Percentiles rank a stretch among this genome's conserved stretches.
phyloP scores from a whole-genome alignment of 2,113 vertebrate genomes.

The Mirounga angustirostris region DNA sequence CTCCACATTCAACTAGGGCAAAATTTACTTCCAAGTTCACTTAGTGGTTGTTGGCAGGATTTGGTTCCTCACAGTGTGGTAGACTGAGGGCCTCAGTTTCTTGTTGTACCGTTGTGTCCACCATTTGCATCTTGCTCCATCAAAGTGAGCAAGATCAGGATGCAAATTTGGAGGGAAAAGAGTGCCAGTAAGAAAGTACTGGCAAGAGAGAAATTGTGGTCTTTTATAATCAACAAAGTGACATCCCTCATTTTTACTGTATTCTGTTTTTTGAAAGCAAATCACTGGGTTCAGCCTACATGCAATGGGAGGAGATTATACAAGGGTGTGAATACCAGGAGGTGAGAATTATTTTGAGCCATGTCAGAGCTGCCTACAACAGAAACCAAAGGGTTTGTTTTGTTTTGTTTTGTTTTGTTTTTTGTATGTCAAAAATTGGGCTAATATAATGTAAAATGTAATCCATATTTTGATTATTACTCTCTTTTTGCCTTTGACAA shows the following conservation, averaged over 20 bases:
- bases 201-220: neutral
- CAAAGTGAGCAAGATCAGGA: neutral
- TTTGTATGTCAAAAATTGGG: neutral
- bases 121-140: neutral
- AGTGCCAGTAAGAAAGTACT: neutral
- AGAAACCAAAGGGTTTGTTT: neutral
- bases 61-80: neutral
- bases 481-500: neutral
- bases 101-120: neutral
- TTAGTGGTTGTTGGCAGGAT: neutral
- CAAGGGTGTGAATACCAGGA: neutral
- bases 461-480: neutral
- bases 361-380: neutral
- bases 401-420: too few relatives aligned
- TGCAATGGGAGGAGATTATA: neutral
- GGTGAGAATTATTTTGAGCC: neutral
- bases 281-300: neutral
- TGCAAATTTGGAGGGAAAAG: neutral
- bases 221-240: neutral
- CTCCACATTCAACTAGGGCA: neutral
- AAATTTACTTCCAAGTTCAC: neutral
- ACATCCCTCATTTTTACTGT: neutral
- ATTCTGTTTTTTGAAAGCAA: neutral
- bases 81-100: neutral
- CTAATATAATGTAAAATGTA: neutral